phyloP scores from a whole-genome alignment of 2,797 vertebrate species.

The Scyliorhinus canicula region DNA sequence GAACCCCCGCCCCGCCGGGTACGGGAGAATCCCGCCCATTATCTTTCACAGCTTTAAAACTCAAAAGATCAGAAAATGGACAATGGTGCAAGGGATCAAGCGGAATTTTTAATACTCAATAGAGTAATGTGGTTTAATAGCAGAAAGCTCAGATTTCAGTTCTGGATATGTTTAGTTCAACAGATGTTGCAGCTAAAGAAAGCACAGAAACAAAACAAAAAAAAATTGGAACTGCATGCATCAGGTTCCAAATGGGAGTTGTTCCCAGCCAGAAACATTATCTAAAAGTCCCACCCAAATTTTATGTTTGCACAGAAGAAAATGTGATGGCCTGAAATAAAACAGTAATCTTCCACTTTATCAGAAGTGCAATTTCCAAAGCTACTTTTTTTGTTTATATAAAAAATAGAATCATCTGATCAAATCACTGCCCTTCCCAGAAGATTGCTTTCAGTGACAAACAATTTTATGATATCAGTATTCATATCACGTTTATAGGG shows the following conservation, averaged over 20 bases:
- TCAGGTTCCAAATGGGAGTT: background rate
- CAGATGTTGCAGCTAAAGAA: background rate
- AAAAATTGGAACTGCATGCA: background rate
- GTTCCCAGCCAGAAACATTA: background rate
- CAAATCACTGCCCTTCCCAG: background rate
- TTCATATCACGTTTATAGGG: background rate
- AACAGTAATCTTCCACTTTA: background rate
- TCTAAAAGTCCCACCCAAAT: slow-evolving; percentile 23
- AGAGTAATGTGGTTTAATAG: background rate
- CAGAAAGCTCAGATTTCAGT: background rate
- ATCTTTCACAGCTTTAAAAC: background rate
- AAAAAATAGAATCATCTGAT: background rate
- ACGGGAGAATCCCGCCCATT: no score
- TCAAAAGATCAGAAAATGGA: background rate
- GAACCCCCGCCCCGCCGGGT: no score
- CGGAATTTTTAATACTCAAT: background rate
- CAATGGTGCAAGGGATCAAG: background rate
- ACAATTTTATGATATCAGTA: background rate
- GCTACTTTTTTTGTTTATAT: background rate
- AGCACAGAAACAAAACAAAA: background rate
- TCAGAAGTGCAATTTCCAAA: background rate
- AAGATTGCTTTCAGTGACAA: background rate
- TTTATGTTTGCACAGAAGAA: background rate
- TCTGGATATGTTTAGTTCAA: background rate
- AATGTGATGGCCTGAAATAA: background rate